These are phyloP conservation scores for Ciona savignyi DNA, from an alignment of 23 tunicate species.

Conservation along the genomic window DNA sequence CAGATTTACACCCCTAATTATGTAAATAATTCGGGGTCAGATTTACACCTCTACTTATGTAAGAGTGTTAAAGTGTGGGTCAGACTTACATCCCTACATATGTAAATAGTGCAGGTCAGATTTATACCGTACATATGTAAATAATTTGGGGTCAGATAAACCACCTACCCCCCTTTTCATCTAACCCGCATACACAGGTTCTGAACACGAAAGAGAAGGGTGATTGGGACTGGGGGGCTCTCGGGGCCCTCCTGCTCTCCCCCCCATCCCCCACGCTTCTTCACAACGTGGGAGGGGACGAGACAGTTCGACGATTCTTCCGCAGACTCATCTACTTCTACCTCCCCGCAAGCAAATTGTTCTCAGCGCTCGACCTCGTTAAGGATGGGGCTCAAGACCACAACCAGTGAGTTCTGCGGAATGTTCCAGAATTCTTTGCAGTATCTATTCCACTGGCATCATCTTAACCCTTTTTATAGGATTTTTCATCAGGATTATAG, in stretches of 20 bases:
- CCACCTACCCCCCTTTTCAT: too few relatives aligned
- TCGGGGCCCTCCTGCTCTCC: slow-evolving; percentile 49
- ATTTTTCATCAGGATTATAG: not conserved
- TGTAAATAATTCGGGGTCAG: too few relatives aligned
- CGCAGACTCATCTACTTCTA: slow-evolving; percentile 47
- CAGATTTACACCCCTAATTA: too few relatives aligned
- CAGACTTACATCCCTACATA: too few relatives aligned
- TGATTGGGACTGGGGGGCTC: slow-evolving; percentile 81
- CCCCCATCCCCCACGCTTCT: slow-evolving; percentile 27
- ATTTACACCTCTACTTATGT: too few relatives aligned
- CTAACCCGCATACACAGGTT: too few relatives aligned
- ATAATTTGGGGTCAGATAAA: too few relatives aligned
- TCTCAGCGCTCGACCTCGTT: slow-evolving; percentile 24
- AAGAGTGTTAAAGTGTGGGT: too few relatives aligned
- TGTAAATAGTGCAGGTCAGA: too few relatives aligned
- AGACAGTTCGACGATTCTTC: slow-evolving; percentile 45
- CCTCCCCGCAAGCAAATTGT: slow-evolving; percentile 43
- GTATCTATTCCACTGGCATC: too few relatives aligned
- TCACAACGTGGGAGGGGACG: slow-evolving; percentile 43
- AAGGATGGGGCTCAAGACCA: slow-evolving; percentile 47
- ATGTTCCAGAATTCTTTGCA: too few relatives aligned
- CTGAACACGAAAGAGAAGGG: slow-evolving; percentile 45
- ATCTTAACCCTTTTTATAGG: not conserved
- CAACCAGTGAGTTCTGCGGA: slow-evolving; percentile 30
- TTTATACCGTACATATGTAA: too few relatives aligned